Base-by-base conservation (phyloP, 2,113 vertebrate species). In the Pitta sordida region DNA sequence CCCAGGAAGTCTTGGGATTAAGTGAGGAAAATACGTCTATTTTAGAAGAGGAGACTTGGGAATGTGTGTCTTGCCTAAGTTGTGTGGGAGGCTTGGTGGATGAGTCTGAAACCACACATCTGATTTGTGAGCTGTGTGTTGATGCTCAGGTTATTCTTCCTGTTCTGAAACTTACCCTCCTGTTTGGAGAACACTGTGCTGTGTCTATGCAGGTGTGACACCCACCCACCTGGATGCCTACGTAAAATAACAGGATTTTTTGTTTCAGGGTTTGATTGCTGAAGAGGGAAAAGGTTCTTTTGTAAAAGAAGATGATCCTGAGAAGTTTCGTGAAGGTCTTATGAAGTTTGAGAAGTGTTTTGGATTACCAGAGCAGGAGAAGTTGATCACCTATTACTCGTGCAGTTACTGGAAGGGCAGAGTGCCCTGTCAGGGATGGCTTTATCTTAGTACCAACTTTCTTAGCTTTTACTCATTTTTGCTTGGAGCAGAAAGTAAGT, bases 361-460 rank as follows among this genome's bases (percentile, higher is more conserved):
- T 97, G 98, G 98, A 30, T 98, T 99, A 79, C 98, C 99, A 0
- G 95, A 98, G 49, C 97, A 98, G 88, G 99, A 99, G 94, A 99
- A 99, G 96, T 97, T 99, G 96, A 98, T 99, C 84, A 99, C 99
- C 5, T 99, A 99, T 96, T 99, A 99, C 94, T 99, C 99, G 0
- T 99, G 99, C 97, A 99, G 99, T 97, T 99, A 99, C 93, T 99
- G 99, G 99, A 99, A 95, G 95, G 99, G 99, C 88, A 98, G 99
- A 70, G 98, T 99, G 51, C 99, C 99, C 27, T 99, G 99, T 96
- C 99, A 99, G 95, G 99, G 99, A 14, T 99, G 99, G 99, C 98
- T 99, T 23, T 99, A 99, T 96, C 99, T 99, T 86, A 99, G 99
- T 96, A 99, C 99, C 90, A 99, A 99, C 97, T 99, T 99, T 96